Base-by-base conservation (phyloP, 2,888 invertebrate species). In the Buathra laborator region DNA sequence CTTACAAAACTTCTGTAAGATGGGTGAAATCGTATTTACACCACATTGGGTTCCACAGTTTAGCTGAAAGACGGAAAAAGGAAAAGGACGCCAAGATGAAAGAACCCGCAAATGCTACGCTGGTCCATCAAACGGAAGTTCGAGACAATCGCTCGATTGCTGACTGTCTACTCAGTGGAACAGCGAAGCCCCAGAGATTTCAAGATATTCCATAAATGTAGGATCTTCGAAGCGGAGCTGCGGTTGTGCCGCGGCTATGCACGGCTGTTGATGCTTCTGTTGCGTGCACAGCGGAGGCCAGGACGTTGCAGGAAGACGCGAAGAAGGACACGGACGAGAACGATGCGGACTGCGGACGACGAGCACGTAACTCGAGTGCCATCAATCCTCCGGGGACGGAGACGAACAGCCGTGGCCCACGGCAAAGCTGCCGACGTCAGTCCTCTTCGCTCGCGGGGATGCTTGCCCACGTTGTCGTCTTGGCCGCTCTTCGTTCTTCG, bases 161-260 rank as follows among this genome's bases (percentile, higher is more conserved):
- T 84, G 88, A 78, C 87, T 87, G 87, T 88, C 87, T 68, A 71
- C 74, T 86, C 77, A 81, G 76, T 48, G 29, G 46, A 62, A 62
- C 71, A 62, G 72, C 71, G 77, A 86, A 83, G 86, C 87, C 87
- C 86, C 88, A 83, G 87, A 91, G 92, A 93, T 92, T 91, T 90
- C 89, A 89, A 92, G 92, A 93, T 93, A 92, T 93, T 92, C 93
- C 92, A 93, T 92, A 92, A 93, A 92, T 91, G 93, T 91, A 91
- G 89, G 89, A 92, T 88, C 88, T 87, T 86, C 86, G 82, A 86
- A 64, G 85, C 79, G 72, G 76, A 43, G 53, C 37, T 16, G 74
- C 29, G 67, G 48, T 83, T 74, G 29, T 51, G 62, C 46, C 59
- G 67, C 53, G 14, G 48, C 46, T 48, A 62, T 29, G 29, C 29